phyloP scores from a whole-genome alignment of 2,797 vertebrate genomes.

The Mormyrops attenuatus region DNA sequence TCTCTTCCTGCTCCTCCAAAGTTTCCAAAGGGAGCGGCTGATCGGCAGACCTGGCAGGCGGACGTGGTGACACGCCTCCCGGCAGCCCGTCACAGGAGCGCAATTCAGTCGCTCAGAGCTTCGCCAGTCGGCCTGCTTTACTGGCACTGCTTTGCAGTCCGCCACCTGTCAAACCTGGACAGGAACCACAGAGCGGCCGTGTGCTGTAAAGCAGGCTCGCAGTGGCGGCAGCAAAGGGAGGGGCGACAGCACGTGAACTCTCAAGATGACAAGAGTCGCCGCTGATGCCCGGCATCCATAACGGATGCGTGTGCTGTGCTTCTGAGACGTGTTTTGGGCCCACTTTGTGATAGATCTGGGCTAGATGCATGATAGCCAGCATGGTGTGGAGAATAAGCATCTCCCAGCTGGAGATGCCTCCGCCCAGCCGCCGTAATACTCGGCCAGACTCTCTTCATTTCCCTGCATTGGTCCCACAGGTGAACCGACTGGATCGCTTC shows the following conservation, averaged over 20 bases:
- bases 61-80: not conserved
- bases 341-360: not conserved
- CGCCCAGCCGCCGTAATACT: not conserved
- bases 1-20: not conserved
- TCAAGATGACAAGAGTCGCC: not conserved
- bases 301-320: not conserved
- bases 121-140: not conserved
- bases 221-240: not conserved
- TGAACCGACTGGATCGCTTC: not conserved
- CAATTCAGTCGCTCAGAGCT: not conserved
- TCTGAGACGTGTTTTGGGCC: not conserved
- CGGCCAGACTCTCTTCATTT: not conserved
- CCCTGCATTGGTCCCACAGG: not conserved
- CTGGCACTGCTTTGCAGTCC: not conserved
- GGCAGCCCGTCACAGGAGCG: not conserved
- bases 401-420: not conserved
- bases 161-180: slow-evolving; percentile 6
- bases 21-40: not conserved
- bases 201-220: not conserved
- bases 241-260: not conserved
- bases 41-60: not conserved
- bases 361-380: not conserved
- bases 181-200: not conserved
- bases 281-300: not conserved
- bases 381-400: not conserved